A percentile compares a stretch with the other conserved stretches of the same genome.
These are phyloP conservation scores for Malurus elegans DNA, from an alignment of 2,113 vertebrate species.

Conservation along the genomic window DNA sequence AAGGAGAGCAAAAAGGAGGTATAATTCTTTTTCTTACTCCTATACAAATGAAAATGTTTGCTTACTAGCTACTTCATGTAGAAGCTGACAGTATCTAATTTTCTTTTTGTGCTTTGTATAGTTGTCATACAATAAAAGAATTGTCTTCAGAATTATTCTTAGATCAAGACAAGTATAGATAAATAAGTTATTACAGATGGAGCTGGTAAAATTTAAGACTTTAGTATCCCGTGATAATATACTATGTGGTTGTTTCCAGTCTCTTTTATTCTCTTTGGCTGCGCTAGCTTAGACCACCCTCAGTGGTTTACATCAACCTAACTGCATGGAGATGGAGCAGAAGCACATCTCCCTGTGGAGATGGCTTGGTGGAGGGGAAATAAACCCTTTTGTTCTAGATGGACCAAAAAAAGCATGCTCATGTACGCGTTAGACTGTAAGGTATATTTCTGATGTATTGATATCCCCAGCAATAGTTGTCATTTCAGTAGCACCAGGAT, in stretches of 20 bases:
- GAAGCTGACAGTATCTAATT: slow-evolving; percentile 22
- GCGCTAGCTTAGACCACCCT: neutral
- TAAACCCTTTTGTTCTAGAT: neutral
- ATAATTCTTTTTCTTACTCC: slow-evolving; percentile 1
- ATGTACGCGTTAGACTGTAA: neutral
- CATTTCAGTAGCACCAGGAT: neutral
- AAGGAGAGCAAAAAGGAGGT: slow-evolving; percentile 95
- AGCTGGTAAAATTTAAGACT: neutral
- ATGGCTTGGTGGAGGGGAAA: neutral
- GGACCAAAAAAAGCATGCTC: neutral
- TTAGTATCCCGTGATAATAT: neutral
- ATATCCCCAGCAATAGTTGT: neutral
- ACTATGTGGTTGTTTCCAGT: neutral
- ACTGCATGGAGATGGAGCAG: neutral
- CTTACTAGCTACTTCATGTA: neutral
- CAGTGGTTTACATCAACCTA: neutral
- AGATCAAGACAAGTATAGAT: neutral
- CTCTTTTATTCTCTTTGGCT: neutral
- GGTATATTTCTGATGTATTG: neutral
- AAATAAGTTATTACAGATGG: neutral
- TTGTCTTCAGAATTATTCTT: slow-evolving; percentile 26
- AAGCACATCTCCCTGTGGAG: neutral
- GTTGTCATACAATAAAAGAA: slow-evolving; percentile 4
- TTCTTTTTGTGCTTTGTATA: slow-evolving; percentile 4
- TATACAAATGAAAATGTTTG: neutral